Evolutionary conservation across 2,888 invertebrate species (phyloP).

Genomic region (Nemapogon koenigi): DNA sequence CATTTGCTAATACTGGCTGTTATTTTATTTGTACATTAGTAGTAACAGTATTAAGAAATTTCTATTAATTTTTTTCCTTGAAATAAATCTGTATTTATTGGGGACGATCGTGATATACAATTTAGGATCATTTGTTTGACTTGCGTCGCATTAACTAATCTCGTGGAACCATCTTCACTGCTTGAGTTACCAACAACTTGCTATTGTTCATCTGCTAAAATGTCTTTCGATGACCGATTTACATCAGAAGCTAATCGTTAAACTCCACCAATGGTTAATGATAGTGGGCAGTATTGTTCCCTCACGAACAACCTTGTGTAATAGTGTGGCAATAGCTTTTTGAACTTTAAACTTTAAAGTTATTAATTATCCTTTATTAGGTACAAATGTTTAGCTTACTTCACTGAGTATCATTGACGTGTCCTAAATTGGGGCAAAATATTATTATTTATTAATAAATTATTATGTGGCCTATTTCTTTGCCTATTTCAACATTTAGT

Average conservation of each 20-base stretch:
- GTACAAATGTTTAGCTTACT: conserved; percentile 15
- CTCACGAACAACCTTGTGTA: conserved; percentile 21
- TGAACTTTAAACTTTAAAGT: conserved; percentile 36
- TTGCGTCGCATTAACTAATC: conserved; percentile 14
- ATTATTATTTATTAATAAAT: no score
- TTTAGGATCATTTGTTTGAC: conserved; percentile 5
- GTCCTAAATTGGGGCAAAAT: no score
- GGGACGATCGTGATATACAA: not conserved
- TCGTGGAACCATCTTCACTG: conserved; percentile 10
- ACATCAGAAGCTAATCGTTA: conserved; percentile 49
- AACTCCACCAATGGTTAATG: conserved; percentile 30
- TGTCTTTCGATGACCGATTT: conserved; percentile 35
- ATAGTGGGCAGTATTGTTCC: conserved; percentile 25
- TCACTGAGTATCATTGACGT: no score
- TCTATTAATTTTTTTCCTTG: not conserved
- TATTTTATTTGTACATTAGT: no score
- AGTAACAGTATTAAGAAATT: not conserved
- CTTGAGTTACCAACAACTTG: conserved; percentile 12
- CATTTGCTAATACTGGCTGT: no score
- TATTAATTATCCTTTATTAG: conserved; percentile 47
- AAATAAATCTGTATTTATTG: conserved; percentile 1
- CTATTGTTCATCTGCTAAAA: conserved; percentile 18
- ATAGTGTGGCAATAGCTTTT: conserved; percentile 21
- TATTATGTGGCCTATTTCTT: no score
- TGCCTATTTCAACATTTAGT: no score